Conservation (phyloP, 2,888 invertebrate species). For the Octodonta nipae region DNA sequence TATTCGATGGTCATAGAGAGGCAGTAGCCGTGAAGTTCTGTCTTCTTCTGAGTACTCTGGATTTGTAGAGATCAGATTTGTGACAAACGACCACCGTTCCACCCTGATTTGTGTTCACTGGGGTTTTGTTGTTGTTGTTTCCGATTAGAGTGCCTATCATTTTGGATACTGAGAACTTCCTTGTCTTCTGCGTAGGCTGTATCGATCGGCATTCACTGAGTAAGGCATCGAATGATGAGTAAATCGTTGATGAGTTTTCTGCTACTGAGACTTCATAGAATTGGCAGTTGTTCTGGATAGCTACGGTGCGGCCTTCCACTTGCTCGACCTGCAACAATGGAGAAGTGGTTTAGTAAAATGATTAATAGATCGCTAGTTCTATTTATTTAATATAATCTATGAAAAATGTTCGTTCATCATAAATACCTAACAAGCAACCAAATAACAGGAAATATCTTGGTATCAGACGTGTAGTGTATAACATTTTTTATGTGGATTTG, state of each 20-base stretch:
- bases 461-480: too few relatives aligned
- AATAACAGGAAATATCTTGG: too few relatives aligned
- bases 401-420: too few relatives aligned
- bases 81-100: slow-evolving; percentile 48
- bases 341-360: slow-evolving; percentile 3
- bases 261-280: slow-evolving; percentile 74
- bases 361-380: too few relatives aligned
- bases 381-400: too few relatives aligned
- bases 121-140: slow-evolving; percentile 31
- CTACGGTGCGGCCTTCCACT: slow-evolving; percentile 54
- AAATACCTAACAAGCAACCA: too few relatives aligned
- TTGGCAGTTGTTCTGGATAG: slow-evolving; percentile 53
- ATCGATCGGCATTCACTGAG: slow-evolving; percentile 50
- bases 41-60: slow-evolving; percentile 42
- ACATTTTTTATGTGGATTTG: too few relatives aligned
- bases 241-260: slow-evolving; percentile 61
- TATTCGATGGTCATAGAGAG: slow-evolving; percentile 48
- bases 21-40: slow-evolving; percentile 49
- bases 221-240: slow-evolving; percentile 57
- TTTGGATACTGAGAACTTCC: slow-evolving; percentile 66
- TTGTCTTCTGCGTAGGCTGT: slow-evolving; percentile 39
- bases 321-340: slow-evolving; percentile 50
- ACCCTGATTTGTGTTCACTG: slow-evolving; percentile 35
- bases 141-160: slow-evolving; percentile 66
- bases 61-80: slow-evolving; percentile 45